These are phyloP conservation scores for Therioaphis trifolii DNA, from an alignment of 2,888 invertebrate genomes.

Conservation along the genomic window DNA sequence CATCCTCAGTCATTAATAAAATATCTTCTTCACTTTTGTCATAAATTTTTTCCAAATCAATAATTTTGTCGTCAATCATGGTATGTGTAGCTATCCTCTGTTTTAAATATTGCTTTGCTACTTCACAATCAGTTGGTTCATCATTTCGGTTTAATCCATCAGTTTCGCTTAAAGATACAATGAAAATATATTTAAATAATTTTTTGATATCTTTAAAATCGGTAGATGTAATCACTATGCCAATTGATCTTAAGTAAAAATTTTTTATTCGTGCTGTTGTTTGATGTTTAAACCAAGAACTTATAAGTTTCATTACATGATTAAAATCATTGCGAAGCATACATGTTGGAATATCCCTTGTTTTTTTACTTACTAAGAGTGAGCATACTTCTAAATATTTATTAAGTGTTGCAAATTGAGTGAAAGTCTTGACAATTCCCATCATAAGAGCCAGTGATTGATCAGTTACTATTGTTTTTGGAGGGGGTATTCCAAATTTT, in stretches of 20 bases:
- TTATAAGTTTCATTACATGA: constrained; percentile 9
- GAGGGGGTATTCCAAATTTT: neutral
- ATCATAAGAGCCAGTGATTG: constrained; percentile 24
- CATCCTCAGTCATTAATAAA: no score
- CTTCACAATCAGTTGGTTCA: neutral
- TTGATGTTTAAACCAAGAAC: neutral
- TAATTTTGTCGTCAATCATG: no score
- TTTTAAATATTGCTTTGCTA: constrained; percentile 16
- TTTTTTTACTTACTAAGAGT: neutral
- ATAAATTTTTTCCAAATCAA: no score
- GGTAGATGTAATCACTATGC: neutral
- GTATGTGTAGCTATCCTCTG: neutral
- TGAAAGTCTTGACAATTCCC: neutral
- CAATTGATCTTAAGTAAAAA: constrained; percentile 15
- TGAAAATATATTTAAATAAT: neutral
- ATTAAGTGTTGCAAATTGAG: constrained; percentile 5
- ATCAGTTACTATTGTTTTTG: constrained; percentile 20
- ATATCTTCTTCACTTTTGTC: no score
- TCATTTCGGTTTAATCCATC: neutral
- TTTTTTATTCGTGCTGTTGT: neutral
- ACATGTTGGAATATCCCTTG: neutral
- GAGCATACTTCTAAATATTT: constrained; percentile 21
- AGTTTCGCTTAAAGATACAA: neutral
- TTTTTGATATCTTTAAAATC: constrained; percentile 1
- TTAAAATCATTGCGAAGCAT: no score